These are phyloP conservation scores for Gymnothorax reevesii DNA, from an alignment of 2,797 vertebrate species.

Conservation along the genomic window DNA sequence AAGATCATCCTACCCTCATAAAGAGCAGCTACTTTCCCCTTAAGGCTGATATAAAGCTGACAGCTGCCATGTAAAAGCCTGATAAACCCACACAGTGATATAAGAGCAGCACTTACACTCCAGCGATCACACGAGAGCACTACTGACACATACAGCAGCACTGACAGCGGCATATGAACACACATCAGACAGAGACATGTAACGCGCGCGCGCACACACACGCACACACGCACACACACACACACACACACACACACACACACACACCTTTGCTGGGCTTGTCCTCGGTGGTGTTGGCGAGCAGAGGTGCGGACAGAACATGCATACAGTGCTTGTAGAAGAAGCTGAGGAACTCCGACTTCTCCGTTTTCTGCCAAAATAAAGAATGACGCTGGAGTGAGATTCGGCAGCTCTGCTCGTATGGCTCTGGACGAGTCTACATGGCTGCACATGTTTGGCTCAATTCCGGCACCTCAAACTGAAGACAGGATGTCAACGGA, in stretches of 20 bases:
- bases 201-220: neutral
- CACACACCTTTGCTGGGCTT: constrained; percentile 95
- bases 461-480: no score
- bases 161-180: neutral
- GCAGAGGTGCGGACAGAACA: constrained; percentile 93
- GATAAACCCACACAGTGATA: neutral
- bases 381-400: neutral
- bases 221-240: constrained; percentile 23
- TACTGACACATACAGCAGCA: neutral
- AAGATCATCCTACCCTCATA: neutral
- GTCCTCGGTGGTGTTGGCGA: constrained; percentile 98
- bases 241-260: constrained; percentile 30
- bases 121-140: neutral
- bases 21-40: neutral
- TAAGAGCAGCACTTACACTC: neutral
- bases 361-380: constrained; percentile 91
- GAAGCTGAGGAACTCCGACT: constrained; percentile 98
- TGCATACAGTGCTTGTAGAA: constrained; percentile 99
- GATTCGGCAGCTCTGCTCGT: no score
- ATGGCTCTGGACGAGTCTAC: no score
- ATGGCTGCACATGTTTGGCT: no score
- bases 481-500: no score
- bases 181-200: neutral
- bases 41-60: neutral
- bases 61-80: neutral